Evolutionary conservation across 2,888 invertebrate genomes (phyloP), one percentile per base, ranked within the genome.

Genomic region (Balanococcus diminutus): DNA sequence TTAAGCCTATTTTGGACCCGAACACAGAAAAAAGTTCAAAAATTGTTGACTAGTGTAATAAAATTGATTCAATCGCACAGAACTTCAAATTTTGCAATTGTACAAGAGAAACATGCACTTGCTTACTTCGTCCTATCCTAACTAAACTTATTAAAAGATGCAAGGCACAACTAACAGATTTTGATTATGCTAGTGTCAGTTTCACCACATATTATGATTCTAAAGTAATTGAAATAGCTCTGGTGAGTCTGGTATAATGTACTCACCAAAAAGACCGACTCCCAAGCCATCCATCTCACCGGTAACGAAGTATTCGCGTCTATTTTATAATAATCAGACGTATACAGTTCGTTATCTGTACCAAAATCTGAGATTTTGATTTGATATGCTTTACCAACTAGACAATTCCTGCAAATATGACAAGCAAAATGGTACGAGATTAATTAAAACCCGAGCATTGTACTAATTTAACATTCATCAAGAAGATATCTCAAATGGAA

Each of bases 221-320:
- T 61, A 61, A 6, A 11, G n/a, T 61, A n/a, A n/a, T n/a, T 61
- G 22, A 6, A 46, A 39, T 46, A 16, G 61, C 11, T 16, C 22
- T 25, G n/a, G n/a, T n/a, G n/a, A n/a, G n/a, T n/a, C n/a, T n/a
- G n/a, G n/a, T n/a, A n/a, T n/a, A 22, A 14, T 16, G 22, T 46
- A 87, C 89, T 90, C 89, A 92, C 92, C 89, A 93, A 90, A 88
- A 95, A 92, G 86, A 96, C 93, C 0, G 94, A 94, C 90, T 96
- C 96, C 95, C 96, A 96, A 0, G 96, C 94, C 92, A 96, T 96
- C 96, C 96, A 96, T 81, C 97, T 92, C 86, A 97, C 92, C 0
- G 97, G 97, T 88, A 97, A 90, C 1, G 95, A 93, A 84, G 94
- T 93, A 39, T 93, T 92, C 0, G 95, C 96, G 88, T 95, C 95